phyloP scores from a whole-genome alignment of 2,888 invertebrate species.

The Ypsolopha sequella region DNA sequence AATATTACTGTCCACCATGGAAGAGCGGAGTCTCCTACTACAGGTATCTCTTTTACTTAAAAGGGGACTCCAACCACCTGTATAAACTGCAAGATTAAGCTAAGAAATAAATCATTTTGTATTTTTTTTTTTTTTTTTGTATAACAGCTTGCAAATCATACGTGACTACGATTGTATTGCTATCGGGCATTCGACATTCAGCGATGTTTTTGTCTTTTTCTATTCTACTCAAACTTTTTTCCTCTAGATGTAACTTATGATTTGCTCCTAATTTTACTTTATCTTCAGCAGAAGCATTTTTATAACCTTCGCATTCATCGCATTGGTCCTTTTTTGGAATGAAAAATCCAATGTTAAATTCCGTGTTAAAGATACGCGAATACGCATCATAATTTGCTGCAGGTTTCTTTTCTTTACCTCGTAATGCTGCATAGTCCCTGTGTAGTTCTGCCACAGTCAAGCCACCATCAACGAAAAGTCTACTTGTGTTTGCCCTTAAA shows the following conservation, averaged over 20 bases:
- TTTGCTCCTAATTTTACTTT: constrained; percentile 4
- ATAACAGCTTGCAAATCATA: constrained; percentile 17
- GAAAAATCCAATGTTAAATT: constrained; percentile 16
- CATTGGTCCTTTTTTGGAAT: constrained; percentile 17
- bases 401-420: constrained; percentile 7
- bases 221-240: constrained; percentile 3
- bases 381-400: constrained; percentile 11
- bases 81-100: no score
- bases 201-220: constrained; percentile 1
- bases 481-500: not conserved
- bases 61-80: no score
- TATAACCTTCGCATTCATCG: constrained; percentile 12
- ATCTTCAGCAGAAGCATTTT: constrained; percentile 7
- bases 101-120: no score
- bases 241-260: constrained; percentile 3
- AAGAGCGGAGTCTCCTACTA: no score
- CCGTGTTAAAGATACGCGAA: constrained; percentile 14
- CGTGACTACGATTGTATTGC: constrained; percentile 8
- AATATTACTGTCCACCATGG: no score
- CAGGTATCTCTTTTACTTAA: no score
- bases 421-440: constrained; percentile 12
- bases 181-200: not conserved
- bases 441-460: constrained; percentile 3
- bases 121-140: no score
- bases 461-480: constrained; percentile 3